Conservation (phyloP, 2,888 invertebrate genomes). For the Apeira syringaria region DNA sequence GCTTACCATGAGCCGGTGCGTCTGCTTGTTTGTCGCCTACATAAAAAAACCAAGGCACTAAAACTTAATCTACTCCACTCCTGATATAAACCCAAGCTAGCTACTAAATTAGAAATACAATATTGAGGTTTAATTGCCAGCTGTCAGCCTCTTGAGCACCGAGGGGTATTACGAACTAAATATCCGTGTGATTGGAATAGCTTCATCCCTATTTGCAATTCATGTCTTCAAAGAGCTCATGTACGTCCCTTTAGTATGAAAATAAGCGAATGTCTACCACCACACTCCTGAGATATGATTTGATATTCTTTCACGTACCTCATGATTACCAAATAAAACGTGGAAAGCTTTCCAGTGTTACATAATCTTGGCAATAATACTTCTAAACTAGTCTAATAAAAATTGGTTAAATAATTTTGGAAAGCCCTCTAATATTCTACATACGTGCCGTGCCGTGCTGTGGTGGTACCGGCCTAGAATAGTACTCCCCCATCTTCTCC, state of each 20-base stretch:
- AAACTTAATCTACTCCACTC: constrained; percentile 16
- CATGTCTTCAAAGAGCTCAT: constrained; percentile 44
- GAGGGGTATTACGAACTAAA: constrained; percentile 54
- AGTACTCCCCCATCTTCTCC: too few species aligned
- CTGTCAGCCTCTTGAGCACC: constrained; percentile 50
- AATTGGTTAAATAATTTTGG: too few species aligned
- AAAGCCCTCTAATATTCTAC: too few species aligned
- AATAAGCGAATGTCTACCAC: constrained; percentile 34
- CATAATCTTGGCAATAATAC: too few species aligned
- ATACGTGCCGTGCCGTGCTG: too few species aligned
- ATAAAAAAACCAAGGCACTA: constrained; percentile 7
- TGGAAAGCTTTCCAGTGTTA: too few species aligned
- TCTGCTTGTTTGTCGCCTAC: too few species aligned
- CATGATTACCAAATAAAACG: too few species aligned
- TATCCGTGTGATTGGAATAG: constrained; percentile 59
- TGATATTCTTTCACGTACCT: constrained; percentile 30
- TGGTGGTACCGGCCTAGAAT: too few species aligned
- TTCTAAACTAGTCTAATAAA: too few species aligned
- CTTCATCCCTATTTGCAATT: constrained; percentile 63
- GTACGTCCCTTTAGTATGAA: constrained; percentile 31
- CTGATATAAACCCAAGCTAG: constrained; percentile 36
- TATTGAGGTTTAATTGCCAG: constrained; percentile 56
- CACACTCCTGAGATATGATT: constrained; percentile 27
- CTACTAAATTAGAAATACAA: constrained; percentile 47
- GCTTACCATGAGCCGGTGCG: too few species aligned